Conservation (phyloP, 2,797 vertebrate species). For the Moxostoma hubbsi region DNA sequence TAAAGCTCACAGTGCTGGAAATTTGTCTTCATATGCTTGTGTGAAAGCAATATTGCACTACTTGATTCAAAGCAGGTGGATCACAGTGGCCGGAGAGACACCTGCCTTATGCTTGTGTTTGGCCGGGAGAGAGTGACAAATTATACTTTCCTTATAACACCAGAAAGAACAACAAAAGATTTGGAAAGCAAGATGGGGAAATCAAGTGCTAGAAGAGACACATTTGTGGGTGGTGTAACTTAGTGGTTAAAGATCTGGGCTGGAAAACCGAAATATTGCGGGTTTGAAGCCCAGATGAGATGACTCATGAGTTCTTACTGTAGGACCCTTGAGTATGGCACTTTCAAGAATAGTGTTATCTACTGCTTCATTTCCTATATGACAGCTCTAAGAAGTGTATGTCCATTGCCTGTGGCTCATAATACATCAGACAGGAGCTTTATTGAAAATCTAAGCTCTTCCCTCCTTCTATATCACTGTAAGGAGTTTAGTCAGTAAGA, state of each 20-base stretch:
- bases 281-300: slow-evolving; percentile 7
- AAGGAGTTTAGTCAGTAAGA: slow-evolving; percentile 14
- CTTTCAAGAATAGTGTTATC: not conserved
- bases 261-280: not conserved
- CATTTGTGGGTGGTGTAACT: slow-evolving; percentile 29
- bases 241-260: slow-evolving; percentile 18
- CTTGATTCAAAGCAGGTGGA: slow-evolving; percentile 32
- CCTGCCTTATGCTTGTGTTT: slow-evolving; percentile 1
- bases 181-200: slow-evolving; percentile 21
- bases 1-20: slow-evolving; percentile 22
- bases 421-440: not conserved
- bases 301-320: not conserved
- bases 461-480: slow-evolving; percentile 11
- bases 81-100: not conserved
- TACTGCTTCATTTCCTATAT: not conserved
- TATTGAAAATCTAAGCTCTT: slow-evolving; percentile 30
- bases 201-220: not conserved
- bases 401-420: not conserved
- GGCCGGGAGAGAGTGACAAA: slow-evolving; percentile 1
- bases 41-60: not conserved
- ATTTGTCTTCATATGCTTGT: slow-evolving; percentile 38
- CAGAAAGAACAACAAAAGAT: slow-evolving; percentile 33
- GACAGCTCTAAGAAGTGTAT: not conserved
- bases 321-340: not conserved
- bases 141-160: slow-evolving; percentile 27